These are phyloP conservation scores for Cladorhizidae sp. DNA, from an alignment of 37 sponge, comb jelly and placozoan genomes.

Conservation along the genomic window DNA sequence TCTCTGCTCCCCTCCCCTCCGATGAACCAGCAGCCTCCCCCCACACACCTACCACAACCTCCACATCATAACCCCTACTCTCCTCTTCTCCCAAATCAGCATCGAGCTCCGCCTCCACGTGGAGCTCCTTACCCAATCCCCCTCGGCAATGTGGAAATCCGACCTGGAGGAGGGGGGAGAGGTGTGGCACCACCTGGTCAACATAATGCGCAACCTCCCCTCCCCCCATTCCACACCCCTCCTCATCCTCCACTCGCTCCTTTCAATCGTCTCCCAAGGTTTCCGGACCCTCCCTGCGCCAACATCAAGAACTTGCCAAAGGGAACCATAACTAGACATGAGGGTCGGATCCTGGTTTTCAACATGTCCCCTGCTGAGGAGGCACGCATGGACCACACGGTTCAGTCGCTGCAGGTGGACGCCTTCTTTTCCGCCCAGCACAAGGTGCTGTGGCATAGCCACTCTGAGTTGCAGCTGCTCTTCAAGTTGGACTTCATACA, in stretches of 20 bases:
- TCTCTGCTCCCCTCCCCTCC: background rate
- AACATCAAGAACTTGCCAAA: background rate
- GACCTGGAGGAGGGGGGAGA: no score
- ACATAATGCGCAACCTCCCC: background rate
- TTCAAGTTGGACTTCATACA: conserved; percentile 39
- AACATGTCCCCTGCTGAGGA: conserved; percentile 19
- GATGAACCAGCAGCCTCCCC: background rate
- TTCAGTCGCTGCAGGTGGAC: background rate
- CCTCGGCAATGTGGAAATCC: background rate
- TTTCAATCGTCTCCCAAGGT: background rate
- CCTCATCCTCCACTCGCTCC: conserved; percentile 16
- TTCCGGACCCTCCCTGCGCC: conserved; percentile 5
- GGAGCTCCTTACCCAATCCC: background rate
- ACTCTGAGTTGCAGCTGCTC: conserved; percentile 45
- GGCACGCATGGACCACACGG: background rate
- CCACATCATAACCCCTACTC: background rate
- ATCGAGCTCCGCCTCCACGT: background rate
- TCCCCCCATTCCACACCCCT: background rate
- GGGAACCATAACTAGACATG: conserved; percentile 12
- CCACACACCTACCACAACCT: background rate
- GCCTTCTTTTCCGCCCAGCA: conserved; percentile 25
- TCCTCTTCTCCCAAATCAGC: conserved; percentile 7
- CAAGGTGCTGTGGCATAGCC: conserved; percentile 38
- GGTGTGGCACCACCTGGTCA: background rate
- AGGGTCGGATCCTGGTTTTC: conserved; percentile 39